These are phyloP conservation scores for Drosophila algonquin DNA, from an alignment of 2,888 invertebrate genomes.

Conservation along the genomic window DNA sequence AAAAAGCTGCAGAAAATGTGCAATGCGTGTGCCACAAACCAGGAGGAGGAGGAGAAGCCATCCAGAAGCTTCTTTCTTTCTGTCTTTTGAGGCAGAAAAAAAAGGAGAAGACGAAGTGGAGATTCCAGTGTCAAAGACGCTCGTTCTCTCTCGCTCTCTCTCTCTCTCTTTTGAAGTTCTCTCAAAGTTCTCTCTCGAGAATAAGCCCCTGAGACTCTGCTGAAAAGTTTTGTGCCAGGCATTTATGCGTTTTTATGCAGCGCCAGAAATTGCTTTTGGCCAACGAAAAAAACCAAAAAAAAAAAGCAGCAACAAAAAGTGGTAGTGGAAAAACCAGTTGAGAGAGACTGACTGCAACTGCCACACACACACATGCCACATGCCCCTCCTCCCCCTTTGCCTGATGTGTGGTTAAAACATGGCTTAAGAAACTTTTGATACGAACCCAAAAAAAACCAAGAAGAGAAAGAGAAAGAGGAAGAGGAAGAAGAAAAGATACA, in stretches of 20 bases:
- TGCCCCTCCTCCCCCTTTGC: slow-evolving; percentile 7
- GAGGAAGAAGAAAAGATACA: slow-evolving; percentile 1
- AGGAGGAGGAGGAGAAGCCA: not conserved
- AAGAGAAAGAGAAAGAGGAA: not conserved
- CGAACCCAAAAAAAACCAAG: slow-evolving; percentile 5
- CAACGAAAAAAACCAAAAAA: slow-evolving; percentile 21
- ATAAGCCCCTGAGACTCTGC: not conserved
- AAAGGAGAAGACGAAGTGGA: slow-evolving; percentile 2
- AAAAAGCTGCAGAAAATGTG: slow-evolving; percentile 19
- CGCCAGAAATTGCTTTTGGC: slow-evolving; percentile 76
- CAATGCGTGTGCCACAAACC: slow-evolving; percentile 1
- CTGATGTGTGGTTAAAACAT: slow-evolving; percentile 78
- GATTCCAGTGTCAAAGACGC: slow-evolving; percentile 37
- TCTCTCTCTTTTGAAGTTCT: not conserved
- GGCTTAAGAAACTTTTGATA: slow-evolving; percentile 77
- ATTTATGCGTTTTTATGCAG: slow-evolving; percentile 57
- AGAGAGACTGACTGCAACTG: slow-evolving; percentile 20
- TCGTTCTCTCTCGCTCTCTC: not conserved
- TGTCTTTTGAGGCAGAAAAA: not conserved
- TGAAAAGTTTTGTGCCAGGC: slow-evolving; percentile 45
- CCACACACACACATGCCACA: slow-evolving; percentile 44
- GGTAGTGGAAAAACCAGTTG: slow-evolving; percentile 76
- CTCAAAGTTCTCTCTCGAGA: not conserved
- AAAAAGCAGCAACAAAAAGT: not conserved
- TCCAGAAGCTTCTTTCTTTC: not conserved